Percentiles rank a stretch among this genome's conserved stretches.
These are phyloP conservation scores for Glandiceps talaboti DNA, from an alignment of 53 echinoderm and acorn worm species.

Conservation along the genomic window DNA sequence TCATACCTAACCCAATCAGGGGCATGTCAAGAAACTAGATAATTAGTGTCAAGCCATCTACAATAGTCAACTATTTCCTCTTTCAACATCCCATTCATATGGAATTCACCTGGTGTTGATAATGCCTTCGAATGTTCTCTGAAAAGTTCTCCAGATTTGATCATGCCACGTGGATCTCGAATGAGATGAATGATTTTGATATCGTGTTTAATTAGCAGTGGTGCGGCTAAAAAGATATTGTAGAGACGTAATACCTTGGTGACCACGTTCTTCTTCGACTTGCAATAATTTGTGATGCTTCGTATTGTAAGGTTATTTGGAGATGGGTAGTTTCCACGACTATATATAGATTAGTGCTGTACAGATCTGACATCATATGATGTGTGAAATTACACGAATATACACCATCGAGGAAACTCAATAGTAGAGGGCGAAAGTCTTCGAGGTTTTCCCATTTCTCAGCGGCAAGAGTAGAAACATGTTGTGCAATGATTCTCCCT, in stretches of 20 bases:
- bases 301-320: too few relatives aligned
- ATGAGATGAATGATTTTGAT: background rate
- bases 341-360: too few relatives aligned
- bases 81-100: background rate
- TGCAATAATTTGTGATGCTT: too few relatives aligned
- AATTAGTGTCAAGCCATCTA: background rate
- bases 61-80: background rate
- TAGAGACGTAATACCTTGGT: background rate
- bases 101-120: background rate
- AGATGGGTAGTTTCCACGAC: too few relatives aligned
- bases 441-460: too few relatives aligned
- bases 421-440: too few relatives aligned
- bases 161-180: background rate
- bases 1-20: background rate
- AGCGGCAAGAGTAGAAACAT: too few relatives aligned
- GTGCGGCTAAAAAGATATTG: background rate
- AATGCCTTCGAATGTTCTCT: background rate
- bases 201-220: background rate
- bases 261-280: background rate
- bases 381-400: too few relatives aligned
- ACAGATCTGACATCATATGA: too few relatives aligned
- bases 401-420: too few relatives aligned
- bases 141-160: background rate
- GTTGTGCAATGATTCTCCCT: too few relatives aligned
- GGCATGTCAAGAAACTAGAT: background rate